Percentiles rank a stretch among this genome's conserved stretches.
These are phyloP conservation scores for Eupithecia insigniata DNA, from an alignment of 2,888 invertebrate genomes.

Conservation along the genomic window DNA sequence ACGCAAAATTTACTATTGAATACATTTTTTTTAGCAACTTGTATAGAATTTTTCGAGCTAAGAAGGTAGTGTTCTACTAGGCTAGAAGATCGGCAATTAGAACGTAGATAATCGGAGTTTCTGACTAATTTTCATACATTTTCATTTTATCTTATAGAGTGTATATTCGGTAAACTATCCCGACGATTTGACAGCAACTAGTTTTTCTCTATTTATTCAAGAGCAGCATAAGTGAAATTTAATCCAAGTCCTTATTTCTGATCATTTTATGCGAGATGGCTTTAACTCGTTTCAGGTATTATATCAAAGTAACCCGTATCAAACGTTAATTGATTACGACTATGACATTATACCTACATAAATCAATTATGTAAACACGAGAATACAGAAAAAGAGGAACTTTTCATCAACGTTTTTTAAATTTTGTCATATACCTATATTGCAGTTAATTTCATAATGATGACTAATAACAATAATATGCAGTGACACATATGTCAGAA, in stretches of 20 bases:
- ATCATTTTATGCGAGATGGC: not conserved
- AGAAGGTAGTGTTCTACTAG: not conserved
- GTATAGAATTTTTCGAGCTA: not conserved
- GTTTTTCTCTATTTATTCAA: not conserved
- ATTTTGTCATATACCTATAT: not conserved
- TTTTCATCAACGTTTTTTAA: not conserved
- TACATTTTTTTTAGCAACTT: conserved; percentile 20
- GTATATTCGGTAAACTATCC: too few species aligned
- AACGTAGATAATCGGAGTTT: too few species aligned
- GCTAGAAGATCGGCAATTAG: not conserved
- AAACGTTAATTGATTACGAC: not conserved
- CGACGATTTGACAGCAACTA: too few species aligned
- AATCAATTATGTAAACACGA: too few species aligned
- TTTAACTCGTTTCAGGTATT: not conserved
- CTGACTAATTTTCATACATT: not conserved
- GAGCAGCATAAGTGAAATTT: not conserved
- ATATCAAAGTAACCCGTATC: not conserved
- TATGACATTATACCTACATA: not conserved
- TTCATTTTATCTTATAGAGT: too few species aligned
- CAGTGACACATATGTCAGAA: not conserved
- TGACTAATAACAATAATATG: not conserved
- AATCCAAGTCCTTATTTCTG: not conserved
- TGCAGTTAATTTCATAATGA: not conserved
- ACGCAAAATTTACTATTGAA: conserved; percentile 73
- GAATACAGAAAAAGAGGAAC: not conserved